Conservation (phyloP, 2,113 vertebrate genomes). For the Gasterosteus nipponicus region DNA sequence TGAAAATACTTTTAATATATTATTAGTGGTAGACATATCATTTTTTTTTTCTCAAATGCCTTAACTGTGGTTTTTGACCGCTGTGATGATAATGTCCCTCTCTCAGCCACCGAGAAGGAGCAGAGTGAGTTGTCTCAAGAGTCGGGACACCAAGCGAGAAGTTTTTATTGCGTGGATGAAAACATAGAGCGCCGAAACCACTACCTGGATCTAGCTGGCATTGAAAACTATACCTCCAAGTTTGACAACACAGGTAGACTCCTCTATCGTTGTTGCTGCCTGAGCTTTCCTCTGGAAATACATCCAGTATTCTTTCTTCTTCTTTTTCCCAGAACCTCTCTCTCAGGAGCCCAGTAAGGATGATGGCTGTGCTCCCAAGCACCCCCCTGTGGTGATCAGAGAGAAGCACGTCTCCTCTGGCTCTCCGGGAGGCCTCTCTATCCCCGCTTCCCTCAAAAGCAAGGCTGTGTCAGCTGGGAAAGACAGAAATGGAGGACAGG, state of each 20-base stretch:
- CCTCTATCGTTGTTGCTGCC: background rate
- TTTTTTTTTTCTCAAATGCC: too few species aligned
- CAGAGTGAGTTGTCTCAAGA: constrained; percentile 29
- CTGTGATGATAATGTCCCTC: background rate
- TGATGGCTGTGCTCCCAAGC: constrained; percentile 24
- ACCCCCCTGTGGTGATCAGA: constrained; percentile 41
- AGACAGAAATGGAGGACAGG: constrained; percentile 28
- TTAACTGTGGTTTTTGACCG: background rate
- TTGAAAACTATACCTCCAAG: constrained; percentile 92
- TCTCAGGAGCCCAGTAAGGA: constrained; percentile 29
- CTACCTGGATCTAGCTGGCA: constrained; percentile 93
- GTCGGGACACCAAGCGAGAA: constrained; percentile 21
- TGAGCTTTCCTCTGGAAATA: background rate
- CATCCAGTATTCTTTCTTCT: background rate
- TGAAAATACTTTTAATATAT: constrained; percentile 59
- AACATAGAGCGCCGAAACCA: constrained; percentile 96
- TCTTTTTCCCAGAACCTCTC: constrained; percentile 22
- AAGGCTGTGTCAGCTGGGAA: constrained; percentile 71
- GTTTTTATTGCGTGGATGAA: constrained; percentile 87
- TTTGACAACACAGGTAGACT: constrained; percentile 85
- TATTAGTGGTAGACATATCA: background rate
- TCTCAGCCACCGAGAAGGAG: constrained; percentile 27
- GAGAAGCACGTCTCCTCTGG: constrained; percentile 33
- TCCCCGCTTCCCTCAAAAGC: constrained; percentile 33
- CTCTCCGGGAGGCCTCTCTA: constrained; percentile 15